Evolutionary conservation across 2,113 vertebrate genomes (phyloP), one percentile per base, ranked within the genome.

Genomic region (human (Homo sapiens)): DNA sequence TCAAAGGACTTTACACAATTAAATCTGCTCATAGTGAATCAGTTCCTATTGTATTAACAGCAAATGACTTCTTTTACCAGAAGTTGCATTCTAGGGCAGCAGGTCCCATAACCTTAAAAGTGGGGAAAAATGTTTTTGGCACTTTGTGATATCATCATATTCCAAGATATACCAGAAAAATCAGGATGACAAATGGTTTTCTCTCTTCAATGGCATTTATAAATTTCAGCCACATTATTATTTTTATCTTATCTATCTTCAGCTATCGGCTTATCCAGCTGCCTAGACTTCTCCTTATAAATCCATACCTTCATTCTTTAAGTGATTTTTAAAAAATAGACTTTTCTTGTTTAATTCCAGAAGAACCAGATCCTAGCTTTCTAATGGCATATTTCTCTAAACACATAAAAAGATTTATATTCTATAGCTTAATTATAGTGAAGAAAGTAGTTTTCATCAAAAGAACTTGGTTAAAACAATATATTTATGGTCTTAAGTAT

Each of bases 381-480:
- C 30, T 89, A 94, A 32, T 88, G 78, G 11, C 3, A 27, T 89
- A 25, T 72, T 89, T 78, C 5, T 96, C 43, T 90, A 95, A 94
- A 40, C 11, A 82, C 8, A 72, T 70, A 89, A 89, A 23, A 91
- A 84, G 20, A 73, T 22, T 43, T 83, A 32, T 2, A 52, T 27
- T 87, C 22, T 75, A 35, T 0, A 66, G 1, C 10, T 72, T 89
- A 32, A 23, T 80, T 94, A 38, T n/a, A 93, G 23, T 11, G 12
- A 73, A 84, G 22, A 83, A 2, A 72, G 75, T 50, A 59, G 14
- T 78, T 96, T 72, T 27, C 9, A 78, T 92, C 4, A 32, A 61
- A 80, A 79, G 12, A 64, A 64, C 16, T 79, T 88, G 8, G 8
- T 20, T 30, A 93, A 94, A 50, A 92, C 80, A 50, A 18, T 70